phyloP scores from a whole-genome alignment of 1,140 invertebrate genomes.

The Atta colombica region DNA sequence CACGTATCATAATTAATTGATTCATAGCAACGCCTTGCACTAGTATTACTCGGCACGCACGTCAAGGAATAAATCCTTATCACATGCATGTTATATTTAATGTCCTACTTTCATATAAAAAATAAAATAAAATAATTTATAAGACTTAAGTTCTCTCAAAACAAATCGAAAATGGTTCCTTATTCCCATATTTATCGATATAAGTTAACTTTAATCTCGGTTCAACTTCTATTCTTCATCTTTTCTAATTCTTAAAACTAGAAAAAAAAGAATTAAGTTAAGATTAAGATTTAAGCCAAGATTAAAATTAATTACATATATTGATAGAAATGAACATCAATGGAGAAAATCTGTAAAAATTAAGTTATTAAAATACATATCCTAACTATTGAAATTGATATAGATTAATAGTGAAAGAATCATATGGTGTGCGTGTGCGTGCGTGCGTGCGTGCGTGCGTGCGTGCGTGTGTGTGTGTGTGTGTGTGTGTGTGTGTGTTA shows the following conservation, averaged over 20 bases:
- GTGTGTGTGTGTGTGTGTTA: too few relatives aligned
- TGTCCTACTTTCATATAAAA: neutral
- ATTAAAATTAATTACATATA: too few relatives aligned
- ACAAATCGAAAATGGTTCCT: neutral
- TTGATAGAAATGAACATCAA: neutral
- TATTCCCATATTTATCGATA: too few relatives aligned
- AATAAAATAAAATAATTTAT: constrained; percentile 29
- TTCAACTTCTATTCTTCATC: too few relatives aligned
- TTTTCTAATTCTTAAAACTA: too few relatives aligned
- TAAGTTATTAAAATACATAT: neutral
- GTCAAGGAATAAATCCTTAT: neutral
- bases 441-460: too few relatives aligned
- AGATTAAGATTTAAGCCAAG: too few relatives aligned
- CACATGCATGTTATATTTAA: neutral
- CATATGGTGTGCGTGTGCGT: neutral
- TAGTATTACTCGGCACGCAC: neutral
- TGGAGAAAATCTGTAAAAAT: neutral
- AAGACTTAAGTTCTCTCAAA: constrained; percentile 10
- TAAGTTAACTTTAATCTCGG: too few relatives aligned
- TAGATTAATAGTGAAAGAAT: constrained; percentile 9
- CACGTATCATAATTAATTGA: constrained; percentile 18
- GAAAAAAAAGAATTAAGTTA: too few relatives aligned
- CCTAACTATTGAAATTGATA: constrained; percentile 11
- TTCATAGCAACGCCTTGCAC: neutral
- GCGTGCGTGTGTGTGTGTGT: too few relatives aligned